phyloP scores from a whole-genome alignment of 2,113 vertebrate genomes.

The Platysteira castanea region DNA sequence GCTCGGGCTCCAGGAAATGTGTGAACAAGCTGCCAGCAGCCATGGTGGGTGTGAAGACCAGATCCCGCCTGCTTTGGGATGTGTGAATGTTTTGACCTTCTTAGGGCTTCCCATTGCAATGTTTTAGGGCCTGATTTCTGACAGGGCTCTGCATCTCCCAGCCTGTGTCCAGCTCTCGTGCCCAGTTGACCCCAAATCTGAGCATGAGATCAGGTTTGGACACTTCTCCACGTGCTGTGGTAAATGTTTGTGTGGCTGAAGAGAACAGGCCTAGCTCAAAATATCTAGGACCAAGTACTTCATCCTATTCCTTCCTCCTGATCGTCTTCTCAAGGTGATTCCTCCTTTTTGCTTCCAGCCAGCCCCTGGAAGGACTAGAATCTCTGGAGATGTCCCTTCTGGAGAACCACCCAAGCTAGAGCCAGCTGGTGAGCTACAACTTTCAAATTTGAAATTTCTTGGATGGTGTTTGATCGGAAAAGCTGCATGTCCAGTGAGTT shows the following conservation, averaged over 20 bases:
- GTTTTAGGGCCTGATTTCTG: not conserved
- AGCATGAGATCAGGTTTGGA: not conserved
- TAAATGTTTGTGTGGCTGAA: not conserved
- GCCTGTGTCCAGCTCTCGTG: not conserved
- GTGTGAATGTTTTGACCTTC: not conserved
- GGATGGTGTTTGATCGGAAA: not conserved
- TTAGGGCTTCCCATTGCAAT: not conserved
- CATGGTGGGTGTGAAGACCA: not conserved
- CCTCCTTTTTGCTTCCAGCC: not conserved
- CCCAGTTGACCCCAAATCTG: not conserved
- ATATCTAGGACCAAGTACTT: not conserved
- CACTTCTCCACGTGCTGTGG: not conserved
- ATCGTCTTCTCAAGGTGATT: not conserved
- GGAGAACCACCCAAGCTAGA: not conserved
- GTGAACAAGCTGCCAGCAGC: not conserved
- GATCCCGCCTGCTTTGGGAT: not conserved
- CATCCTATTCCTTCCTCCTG: not conserved
- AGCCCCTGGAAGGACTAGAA: not conserved
- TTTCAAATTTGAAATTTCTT: not conserved
- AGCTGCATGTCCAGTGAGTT: not conserved
- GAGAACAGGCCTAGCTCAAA: not conserved
- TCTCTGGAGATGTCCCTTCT: not conserved
- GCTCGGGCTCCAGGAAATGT: not conserved
- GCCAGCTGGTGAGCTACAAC: not conserved
- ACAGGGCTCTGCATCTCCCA: not conserved